Evolutionary conservation across 30 jellyfish, hydroid and myxozoan species (phyloP), one percentile per base, ranked within the genome.

Genomic region (Phacellophora camtschatica): DNA sequence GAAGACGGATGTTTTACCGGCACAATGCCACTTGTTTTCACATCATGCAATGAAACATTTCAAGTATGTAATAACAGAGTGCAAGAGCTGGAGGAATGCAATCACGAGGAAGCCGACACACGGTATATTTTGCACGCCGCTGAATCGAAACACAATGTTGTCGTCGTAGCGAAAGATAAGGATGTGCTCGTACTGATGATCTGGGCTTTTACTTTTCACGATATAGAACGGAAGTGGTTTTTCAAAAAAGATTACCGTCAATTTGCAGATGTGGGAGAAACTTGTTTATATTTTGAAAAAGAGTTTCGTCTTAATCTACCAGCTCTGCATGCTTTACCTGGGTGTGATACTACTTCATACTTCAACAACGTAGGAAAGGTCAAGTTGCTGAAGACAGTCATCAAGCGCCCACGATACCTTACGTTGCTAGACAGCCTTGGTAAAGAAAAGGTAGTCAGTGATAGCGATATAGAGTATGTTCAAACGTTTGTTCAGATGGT

Each of bases 1-100:
- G 85, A 49, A 49, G 71, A 71, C 43, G 72, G 72, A 65, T 65
- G 79, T 73, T 71, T 20, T 71, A 19, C 73, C 15, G 56, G 55
- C 24, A 59, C 85, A 13, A 43, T 46, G 43, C 74, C 83, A 69
- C 83, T 69, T 25, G 66, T 69, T 69, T 69, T 69, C 16, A 71
- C 61, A 65, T 12, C 63, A 65, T 65, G 79, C 28, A 65, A 65
- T 34, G 9, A 24, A 65, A 65, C 85, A 51, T 71, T 42, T 48
- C 83, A 69, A 48, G 83, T 69, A 15, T 35, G 43, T 31, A 43
- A 37, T 43, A 73, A 43, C 41, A 69, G 83, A 36, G 81, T 66
- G 30, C 81, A 66, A 36, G 58, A 29, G 35, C 15, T 66, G 36
- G 51, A 66, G 51, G 15, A 68, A 68, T 33, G 82, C 37, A 37